Evolutionary conservation across 2,113 vertebrate genomes (phyloP).

Genomic region (Sinocyclocheilus rhinocerous): DNA sequence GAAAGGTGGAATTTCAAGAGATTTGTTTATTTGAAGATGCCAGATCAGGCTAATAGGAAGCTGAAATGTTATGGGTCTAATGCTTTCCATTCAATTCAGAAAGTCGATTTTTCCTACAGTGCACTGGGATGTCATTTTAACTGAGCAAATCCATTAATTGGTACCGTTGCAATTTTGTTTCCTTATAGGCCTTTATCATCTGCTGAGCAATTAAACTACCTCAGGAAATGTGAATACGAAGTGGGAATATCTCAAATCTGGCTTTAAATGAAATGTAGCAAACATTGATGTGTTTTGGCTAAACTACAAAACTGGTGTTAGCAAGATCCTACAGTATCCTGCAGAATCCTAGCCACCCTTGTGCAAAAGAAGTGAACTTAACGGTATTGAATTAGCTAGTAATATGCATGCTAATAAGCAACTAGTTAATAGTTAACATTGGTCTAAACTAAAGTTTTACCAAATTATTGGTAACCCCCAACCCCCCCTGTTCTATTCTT

Average conservation of each 20-base stretch:
- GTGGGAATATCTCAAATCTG: not conserved
- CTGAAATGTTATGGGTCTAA: not conserved
- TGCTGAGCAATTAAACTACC: not conserved
- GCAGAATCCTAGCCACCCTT: not conserved
- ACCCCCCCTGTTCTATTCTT: too few species aligned
- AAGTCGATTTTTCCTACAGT: not conserved
- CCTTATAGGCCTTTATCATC: not conserved
- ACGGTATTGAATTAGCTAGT: too few species aligned
- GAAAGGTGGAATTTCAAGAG: not conserved
- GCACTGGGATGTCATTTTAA: not conserved
- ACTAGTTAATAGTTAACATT: too few species aligned
- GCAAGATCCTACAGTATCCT: not conserved
- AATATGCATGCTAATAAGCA: too few species aligned
- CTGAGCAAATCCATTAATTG: not conserved
- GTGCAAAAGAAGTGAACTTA: too few species aligned
- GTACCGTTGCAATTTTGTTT: not conserved
- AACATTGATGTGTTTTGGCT: too few species aligned
- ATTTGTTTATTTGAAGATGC: not conserved
- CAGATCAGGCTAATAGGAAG: not conserved
- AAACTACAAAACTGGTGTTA: too few species aligned
- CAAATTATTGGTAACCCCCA: too few species aligned
- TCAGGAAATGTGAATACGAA: not conserved
- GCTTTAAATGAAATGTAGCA: not conserved
- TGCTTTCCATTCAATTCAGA: too few species aligned
- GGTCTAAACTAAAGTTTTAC: too few species aligned